Evolutionary conservation across 2,888 invertebrate genomes (phyloP), one percentile per base, ranked within the genome.

Genomic region (Prenolepis imparis): DNA sequence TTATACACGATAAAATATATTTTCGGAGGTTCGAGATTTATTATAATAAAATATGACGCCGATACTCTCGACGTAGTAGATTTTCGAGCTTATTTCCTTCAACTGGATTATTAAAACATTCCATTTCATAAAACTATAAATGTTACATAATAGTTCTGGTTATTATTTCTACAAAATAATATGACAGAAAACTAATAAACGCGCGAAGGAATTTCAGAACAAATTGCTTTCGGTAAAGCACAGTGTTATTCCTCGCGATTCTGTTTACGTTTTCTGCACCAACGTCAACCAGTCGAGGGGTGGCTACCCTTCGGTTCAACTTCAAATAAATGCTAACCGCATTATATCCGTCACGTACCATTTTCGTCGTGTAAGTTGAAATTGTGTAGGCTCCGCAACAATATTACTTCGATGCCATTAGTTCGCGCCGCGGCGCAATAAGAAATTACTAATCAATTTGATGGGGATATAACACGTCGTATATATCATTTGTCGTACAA

Each of bases 311-410:
- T 67, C 82, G 85, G 52, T 32, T 74, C 67, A 21, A 81, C 82
- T 83, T 87, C 87, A 82, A 89, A 89, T 88, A 88, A 90, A 89
- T 87, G 88, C 90, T 88, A 89, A 89, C 90, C 88, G 78, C 87
- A 84, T 89, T 86, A 88, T 83, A 86, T 83, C 85, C 88, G 85
- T 89, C 89, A 68, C 78, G 87, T 86, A 83, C 67, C 78, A 88
- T 89, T 89, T 86, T 89, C 88, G 80, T 84, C 83, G 84, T 83
- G 82, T 74, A 86, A 64, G 67, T 52, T 82, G 70, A 77, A 84
- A 89, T 84, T 73, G 86, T 82, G 70, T 77, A 67, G 41, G 28
- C 81, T 84, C 67, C 66, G 28, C 28, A 44, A 39, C 68, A 59
- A 84, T 87, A 88, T 89, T 87, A 83, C 84, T 84, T 48, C 80